These are phyloP conservation scores for Hetaerina americana DNA, from an alignment of 1,140 invertebrate genomes.

Conservation along the genomic window DNA sequence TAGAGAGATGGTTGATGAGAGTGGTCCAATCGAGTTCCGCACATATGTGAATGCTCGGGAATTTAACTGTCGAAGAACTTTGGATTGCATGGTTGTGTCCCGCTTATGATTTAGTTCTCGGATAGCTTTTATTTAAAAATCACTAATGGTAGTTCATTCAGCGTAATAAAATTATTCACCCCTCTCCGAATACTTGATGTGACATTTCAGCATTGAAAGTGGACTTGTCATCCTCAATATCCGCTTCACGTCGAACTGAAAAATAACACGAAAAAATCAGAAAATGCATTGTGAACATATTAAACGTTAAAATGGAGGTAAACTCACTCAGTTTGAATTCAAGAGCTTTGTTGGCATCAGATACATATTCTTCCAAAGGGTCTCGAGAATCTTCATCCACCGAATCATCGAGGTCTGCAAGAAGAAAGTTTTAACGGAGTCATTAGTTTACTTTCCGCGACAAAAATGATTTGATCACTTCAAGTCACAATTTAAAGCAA, in stretches of 20 bases:
- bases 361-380: slow-evolving; percentile 25
- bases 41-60: too few relatives aligned
- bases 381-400: neutral
- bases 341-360: slow-evolving; percentile 57
- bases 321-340: slow-evolving; percentile 62
- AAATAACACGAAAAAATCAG: neutral
- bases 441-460: neutral
- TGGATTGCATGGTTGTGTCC: too few relatives aligned
- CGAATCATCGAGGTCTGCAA: neutral
- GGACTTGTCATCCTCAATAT: slow-evolving; percentile 55
- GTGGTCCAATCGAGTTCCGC: too few relatives aligned
- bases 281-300: neutral
- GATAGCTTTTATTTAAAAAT: too few relatives aligned
- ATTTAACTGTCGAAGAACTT: too few relatives aligned
- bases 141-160: neutral
- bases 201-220: slow-evolving; percentile 78
- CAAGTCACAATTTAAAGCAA: neutral
- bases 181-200: slow-evolving; percentile 86
- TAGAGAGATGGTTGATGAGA: too few relatives aligned
- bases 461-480: neutral
- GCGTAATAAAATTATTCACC: slow-evolving; percentile 29
- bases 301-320: neutral
- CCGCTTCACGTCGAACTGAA: slow-evolving; percentile 48
- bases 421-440: neutral
- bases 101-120: too few relatives aligned